Evolutionary conservation across 2,797 vertebrate genomes (phyloP).

Genomic region (Hippoglossus hippoglossus): DNA sequence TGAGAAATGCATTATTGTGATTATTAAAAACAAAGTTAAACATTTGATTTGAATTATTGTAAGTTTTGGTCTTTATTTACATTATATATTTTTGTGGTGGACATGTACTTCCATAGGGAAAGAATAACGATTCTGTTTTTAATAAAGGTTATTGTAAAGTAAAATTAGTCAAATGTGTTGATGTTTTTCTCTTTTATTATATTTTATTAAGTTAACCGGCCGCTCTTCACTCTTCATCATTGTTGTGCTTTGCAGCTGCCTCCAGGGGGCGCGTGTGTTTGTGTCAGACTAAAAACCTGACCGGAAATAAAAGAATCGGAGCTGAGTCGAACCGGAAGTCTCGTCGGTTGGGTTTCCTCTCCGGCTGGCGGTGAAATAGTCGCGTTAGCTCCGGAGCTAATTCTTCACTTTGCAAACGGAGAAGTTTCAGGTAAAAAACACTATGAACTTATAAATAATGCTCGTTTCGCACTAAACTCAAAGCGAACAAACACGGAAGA

Average conservation of each 20-base stretch:
- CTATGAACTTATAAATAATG: accelerated
- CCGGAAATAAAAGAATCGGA: background rate
- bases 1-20: background rate
- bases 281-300: background rate
- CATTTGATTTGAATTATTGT: too few species aligned
- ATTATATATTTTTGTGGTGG: too few species aligned
- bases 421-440: slow-evolving; percentile 24
- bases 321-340: slow-evolving; percentile 1
- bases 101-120: too few species aligned
- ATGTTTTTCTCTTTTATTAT: too few species aligned
- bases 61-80: too few species aligned
- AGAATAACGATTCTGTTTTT: too few species aligned
- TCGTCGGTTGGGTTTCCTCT: slow-evolving; percentile 16
- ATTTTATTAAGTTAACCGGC: too few species aligned
- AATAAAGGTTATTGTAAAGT: too few species aligned
- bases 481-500: accelerated
- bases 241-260: background rate
- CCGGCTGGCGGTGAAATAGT: slow-evolving; percentile 38
- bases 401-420: background rate
- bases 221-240: too few species aligned
- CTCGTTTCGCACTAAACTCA: accelerated
- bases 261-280: background rate
- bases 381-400: background rate
- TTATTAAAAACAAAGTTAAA: background rate
- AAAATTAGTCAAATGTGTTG: too few species aligned